Conservation (phyloP, 2,888 invertebrate genomes). For the Drosophila anomelani region DNA sequence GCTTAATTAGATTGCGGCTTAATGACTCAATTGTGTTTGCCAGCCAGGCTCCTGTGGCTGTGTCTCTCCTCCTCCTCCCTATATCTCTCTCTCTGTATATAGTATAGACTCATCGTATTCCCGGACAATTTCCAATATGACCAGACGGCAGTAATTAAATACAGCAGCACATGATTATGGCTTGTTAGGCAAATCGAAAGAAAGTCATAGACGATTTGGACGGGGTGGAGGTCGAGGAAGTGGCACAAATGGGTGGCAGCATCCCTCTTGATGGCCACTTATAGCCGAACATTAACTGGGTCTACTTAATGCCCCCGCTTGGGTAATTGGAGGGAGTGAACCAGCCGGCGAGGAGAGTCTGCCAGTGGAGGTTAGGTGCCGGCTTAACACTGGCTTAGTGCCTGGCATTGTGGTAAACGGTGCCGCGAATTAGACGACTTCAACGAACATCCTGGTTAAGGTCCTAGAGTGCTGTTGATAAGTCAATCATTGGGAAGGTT, state of each 20-base stretch:
- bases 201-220: conserved; percentile 61
- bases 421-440: conserved; percentile 19
- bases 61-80: neutral
- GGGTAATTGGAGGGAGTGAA: conserved; percentile 40
- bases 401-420: conserved; percentile 27
- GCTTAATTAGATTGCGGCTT: conserved; percentile 79
- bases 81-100: neutral
- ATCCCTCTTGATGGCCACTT: conserved; percentile 58
- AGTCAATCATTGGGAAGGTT: conserved; percentile 1
- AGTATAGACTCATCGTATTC: conserved; percentile 12
- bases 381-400: conserved; percentile 54
- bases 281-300: conserved; percentile 53
- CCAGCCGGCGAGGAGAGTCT: neutral
- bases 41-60: conserved; percentile 18
- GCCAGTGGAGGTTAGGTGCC: conserved; percentile 32
- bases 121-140: conserved; percentile 60
- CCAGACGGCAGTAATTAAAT: conserved; percentile 71
- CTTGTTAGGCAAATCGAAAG: conserved; percentile 77
- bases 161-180: conserved; percentile 79
- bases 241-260: conserved; percentile 10
- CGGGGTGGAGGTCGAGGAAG: neutral
- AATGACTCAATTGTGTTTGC: conserved; percentile 79
- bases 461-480: neutral
- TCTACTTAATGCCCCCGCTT: conserved; percentile 48
- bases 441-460: neutral